phyloP scores from a whole-genome alignment of 2,113 vertebrate genomes.

The Hirundichthys speculiger region DNA sequence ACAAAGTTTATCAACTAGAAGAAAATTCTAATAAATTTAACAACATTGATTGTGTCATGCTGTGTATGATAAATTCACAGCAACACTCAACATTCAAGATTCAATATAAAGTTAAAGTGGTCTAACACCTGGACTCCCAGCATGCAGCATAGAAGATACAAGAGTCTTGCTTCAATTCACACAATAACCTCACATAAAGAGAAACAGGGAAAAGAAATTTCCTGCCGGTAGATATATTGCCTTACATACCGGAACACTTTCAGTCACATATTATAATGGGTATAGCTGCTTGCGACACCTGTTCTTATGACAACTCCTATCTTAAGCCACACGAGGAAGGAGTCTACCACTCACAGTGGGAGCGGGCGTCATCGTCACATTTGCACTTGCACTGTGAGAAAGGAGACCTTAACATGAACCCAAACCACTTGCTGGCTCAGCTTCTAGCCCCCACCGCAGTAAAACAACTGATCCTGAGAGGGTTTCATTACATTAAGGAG shows the following conservation, averaged over 20 bases:
- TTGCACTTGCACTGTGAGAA: conserved; percentile 56
- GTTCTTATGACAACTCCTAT: conserved; percentile 42
- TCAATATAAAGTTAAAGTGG: not conserved
- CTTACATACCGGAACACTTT: conserved; percentile 21
- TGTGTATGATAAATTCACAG: conserved; percentile 1
- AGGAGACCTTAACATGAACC: conserved; percentile 59
- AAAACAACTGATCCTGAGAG: conserved; percentile 61
- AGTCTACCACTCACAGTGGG: conserved; percentile 32
- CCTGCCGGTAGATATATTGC: conserved; percentile 7
- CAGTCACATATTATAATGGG: not conserved
- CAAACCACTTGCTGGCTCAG: conserved; percentile 40
- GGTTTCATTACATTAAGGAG: conserved; percentile 66
- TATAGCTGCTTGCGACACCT: conserved; percentile 35
- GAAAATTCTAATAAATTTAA: too few species aligned
- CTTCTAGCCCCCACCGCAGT: conserved; percentile 46
- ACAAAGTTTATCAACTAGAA: not conserved
- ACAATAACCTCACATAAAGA: conserved; percentile 7
- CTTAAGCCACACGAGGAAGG: conserved; percentile 39
- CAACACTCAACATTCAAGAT: conserved; percentile 5
- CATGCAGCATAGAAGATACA: not conserved
- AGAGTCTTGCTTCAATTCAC: conserved; percentile 6
- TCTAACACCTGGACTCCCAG: conserved; percentile 8
- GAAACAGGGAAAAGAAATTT: conserved; percentile 5
- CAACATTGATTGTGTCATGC: not conserved
- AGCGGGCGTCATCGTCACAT: conserved; percentile 64